These are phyloP conservation scores for Molorchus minor DNA, from an alignment of 2,888 invertebrate species.

Conservation along the genomic window DNA sequence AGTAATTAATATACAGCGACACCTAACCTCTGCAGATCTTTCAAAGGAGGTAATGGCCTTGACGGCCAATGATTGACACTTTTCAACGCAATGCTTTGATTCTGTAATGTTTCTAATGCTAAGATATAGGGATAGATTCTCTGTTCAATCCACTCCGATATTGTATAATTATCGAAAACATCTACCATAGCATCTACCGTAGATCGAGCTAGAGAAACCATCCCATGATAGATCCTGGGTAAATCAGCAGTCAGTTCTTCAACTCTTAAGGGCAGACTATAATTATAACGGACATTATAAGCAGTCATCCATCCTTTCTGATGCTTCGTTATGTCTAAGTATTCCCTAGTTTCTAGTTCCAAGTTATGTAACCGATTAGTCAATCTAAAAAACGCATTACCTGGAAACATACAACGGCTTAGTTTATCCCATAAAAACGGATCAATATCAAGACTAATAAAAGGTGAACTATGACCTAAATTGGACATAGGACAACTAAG, in stretches of 20 bases:
- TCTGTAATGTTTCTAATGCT: conserved; percentile 67
- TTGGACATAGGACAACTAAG: conserved; percentile 66
- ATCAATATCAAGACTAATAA: conserved; percentile 69
- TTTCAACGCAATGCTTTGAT: conserved; percentile 65
- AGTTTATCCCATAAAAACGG: conserved; percentile 71
- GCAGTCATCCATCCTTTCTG: conserved; percentile 73
- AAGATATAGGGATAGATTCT: conserved; percentile 68
- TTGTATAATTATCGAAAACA: conserved; percentile 69
- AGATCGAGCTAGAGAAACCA: conserved; percentile 65
- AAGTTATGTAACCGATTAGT: conserved; percentile 62
- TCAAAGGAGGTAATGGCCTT: conserved; percentile 67
- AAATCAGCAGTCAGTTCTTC: conserved; percentile 69
- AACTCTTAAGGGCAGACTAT: conserved; percentile 72
- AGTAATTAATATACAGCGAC: conserved; percentile 29
- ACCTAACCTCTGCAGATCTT: conserved; percentile 63
- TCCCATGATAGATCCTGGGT: conserved; percentile 68
- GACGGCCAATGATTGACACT: conserved; percentile 68
- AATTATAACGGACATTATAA: conserved; percentile 75
- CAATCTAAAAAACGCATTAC: conserved; percentile 66
- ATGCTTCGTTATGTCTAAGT: conserved; percentile 54
- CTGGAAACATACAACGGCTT: conserved; percentile 72
- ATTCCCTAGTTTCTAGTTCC: conserved; percentile 61
- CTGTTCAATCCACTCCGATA: conserved; percentile 75
- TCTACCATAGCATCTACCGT: conserved; percentile 68
- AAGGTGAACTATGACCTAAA: conserved; percentile 56